Percentiles rank a stretch among this genome's conserved stretches.
phyloP scores from a whole-genome alignment of 2,113 vertebrate species.

The Polypterus senegalus region DNA sequence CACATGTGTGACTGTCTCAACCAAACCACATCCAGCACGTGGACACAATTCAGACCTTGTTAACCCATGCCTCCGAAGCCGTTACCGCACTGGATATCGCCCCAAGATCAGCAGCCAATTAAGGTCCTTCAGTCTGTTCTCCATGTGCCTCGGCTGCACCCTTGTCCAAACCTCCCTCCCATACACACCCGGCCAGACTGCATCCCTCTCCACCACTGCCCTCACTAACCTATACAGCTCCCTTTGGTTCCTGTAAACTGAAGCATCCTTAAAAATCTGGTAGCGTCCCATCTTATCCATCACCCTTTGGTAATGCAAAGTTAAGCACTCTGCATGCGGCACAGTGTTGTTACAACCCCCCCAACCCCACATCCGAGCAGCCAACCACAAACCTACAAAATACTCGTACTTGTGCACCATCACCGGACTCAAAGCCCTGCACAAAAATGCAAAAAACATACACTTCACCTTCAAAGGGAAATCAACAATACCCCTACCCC shows the following conservation, averaged over 20 bases:
- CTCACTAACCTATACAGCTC: background rate
- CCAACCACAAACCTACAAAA: no score
- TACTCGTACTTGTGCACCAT: no score
- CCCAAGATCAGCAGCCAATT: background rate
- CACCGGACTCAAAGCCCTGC: no score
- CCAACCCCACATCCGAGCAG: no score
- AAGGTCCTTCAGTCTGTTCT: background rate
- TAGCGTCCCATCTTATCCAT: background rate
- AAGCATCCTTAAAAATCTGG: background rate
- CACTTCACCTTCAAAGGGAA: no score
- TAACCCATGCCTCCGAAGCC: background rate
- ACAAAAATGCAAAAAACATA: no score
- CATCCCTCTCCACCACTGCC: background rate
- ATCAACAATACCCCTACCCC: no score
- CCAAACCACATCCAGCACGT: background rate
- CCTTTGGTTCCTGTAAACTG: background rate
- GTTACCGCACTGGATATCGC: background rate
- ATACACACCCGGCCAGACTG: background rate
- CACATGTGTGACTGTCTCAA: background rate
- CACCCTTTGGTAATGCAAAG: no score
- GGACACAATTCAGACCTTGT: background rate
- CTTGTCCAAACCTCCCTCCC: background rate
- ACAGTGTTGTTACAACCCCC: no score
- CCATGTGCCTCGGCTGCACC: background rate
- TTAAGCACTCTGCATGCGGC: no score